Percentiles rank a stretch among this genome's conserved stretches.
These are phyloP conservation scores for Oncorhynchus masou DNA, from an alignment of 2,113 vertebrate species.

Conservation along the genomic window DNA sequence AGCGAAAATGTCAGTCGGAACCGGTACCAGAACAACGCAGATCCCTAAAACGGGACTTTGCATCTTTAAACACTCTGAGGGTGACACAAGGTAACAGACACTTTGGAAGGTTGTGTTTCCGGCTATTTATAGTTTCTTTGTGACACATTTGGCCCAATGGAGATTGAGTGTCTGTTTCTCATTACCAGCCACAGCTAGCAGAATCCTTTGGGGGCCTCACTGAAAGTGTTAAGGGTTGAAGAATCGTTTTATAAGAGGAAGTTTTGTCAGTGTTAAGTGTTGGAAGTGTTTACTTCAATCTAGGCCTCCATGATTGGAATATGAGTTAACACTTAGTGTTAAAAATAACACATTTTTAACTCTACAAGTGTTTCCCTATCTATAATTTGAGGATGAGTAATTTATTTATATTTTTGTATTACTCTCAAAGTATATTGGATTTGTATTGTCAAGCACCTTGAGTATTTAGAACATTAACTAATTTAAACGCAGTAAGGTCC, in stretches of 20 bases:
- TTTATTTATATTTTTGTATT: too few relatives aligned
- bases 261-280: neutral
- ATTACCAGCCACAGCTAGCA: constrained; percentile 44
- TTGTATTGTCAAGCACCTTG: too few relatives aligned
- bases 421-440: too few relatives aligned
- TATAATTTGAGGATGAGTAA: too few relatives aligned
- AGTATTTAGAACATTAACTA: neutral
- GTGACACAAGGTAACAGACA: constrained; percentile 18
- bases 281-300: neutral
- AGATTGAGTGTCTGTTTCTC: constrained; percentile 37
- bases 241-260: neutral
- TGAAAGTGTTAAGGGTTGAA: neutral
- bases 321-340: too few relatives aligned
- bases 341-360: too few relatives aligned
- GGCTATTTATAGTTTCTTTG: constrained; percentile 8
- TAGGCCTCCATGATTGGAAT: neutral
- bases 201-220: constrained; percentile 8
- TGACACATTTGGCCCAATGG: constrained; percentile 22
- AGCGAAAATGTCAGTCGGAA: too few relatives aligned
- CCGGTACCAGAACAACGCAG: too few relatives aligned
- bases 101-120: constrained; percentile 33
- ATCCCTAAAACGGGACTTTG: too few relatives aligned
- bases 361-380: too few relatives aligned
- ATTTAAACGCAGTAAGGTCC: constrained; percentile 7
- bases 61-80: neutral